Evolutionary conservation across 2,888 invertebrate genomes (phyloP), one percentile per base, ranked within the genome.

Genomic region (Eurytoma adleriae): DNA sequence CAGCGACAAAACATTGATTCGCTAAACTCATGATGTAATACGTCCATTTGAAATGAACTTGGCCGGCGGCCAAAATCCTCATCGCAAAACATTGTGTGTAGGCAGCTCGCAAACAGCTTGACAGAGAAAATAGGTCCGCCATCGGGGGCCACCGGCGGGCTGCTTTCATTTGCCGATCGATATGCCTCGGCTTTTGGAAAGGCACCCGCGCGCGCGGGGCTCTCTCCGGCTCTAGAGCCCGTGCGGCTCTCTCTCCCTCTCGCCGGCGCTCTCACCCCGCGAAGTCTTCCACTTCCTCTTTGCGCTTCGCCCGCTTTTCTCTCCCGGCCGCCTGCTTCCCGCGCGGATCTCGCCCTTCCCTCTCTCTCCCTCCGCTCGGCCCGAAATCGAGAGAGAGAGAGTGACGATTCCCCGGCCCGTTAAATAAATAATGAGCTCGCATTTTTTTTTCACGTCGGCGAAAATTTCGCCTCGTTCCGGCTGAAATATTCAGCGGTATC

Each of bases 21-120:
- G 86, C 88, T 88, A 88, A 89, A 88, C 86, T 87, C 88, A 87
- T 89, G 87, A 88, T 88, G 88, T 88, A 89, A 89, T 88, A 88
- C 88, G 88, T 87, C 88, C 87, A 88, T 89, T 88, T 85, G 88
- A 88, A 89, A 89, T 87, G 89, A 89, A 88, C 86, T 88, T 89
- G 89, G 89, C 87, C 82, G 74, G 30, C 72, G 79, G 86, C 89
- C 89, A 89, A 84, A 85, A 86, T 88, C 70, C 73, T 61, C 74
- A 30, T 81, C 78, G 80, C 82, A 82, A 82, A 85, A 86, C 85
- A 85, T 80, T 77, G 73, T 77, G 70, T 69, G 56, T 75, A 64
- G 64, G 64, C 64, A 48, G 30, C 86, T 86, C 83, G 87, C 88
- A 88, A 89, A 89, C 86, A 88, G 83, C 83, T 85, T 85, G 85